Evolutionary conservation across 2,888 invertebrate genomes (phyloP).

Genomic region (Ptycholaimellus sp.): DNA sequence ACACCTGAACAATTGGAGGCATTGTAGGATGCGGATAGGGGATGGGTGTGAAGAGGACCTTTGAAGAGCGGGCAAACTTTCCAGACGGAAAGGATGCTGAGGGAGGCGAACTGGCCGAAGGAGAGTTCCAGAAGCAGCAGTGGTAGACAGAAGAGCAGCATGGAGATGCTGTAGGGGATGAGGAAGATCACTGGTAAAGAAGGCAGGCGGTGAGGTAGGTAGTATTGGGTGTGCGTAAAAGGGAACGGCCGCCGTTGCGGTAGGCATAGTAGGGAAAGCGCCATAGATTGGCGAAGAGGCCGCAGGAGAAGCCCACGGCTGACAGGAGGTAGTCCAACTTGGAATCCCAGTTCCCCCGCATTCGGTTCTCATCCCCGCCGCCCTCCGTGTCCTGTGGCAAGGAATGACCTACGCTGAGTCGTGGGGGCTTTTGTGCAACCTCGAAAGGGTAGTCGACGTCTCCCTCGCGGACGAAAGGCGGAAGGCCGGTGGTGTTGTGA

Average conservation of each 20-base stretch:
- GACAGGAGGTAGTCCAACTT: constrained; percentile 34
- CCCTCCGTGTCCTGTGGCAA: constrained; percentile 15
- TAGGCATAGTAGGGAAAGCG: constrained; percentile 36
- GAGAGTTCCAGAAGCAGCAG: constrained; percentile 62
- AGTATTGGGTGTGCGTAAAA: neutral
- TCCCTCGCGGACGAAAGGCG: constrained; percentile 17
- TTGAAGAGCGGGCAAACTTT: constrained; percentile 52
- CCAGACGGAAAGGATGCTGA: constrained; percentile 51
- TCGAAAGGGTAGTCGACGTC: constrained; percentile 25
- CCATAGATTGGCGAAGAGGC: constrained; percentile 39
- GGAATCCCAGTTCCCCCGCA: constrained; percentile 32
- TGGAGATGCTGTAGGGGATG: constrained; percentile 52
- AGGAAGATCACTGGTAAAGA: constrained; percentile 37
- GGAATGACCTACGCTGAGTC: no score
- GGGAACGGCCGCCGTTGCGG: constrained; percentile 15
- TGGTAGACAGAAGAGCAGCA: constrained; percentile 54
- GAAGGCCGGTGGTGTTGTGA: constrained; percentile 12
- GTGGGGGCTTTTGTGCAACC: no score
- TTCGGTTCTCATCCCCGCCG: constrained; percentile 29
- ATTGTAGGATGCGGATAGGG: constrained; percentile 1
- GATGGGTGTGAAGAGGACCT: constrained; percentile 22
- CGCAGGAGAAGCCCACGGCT: constrained; percentile 33
- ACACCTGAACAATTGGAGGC: constrained; percentile 25
- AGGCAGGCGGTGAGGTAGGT: neutral
- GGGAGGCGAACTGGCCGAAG: constrained; percentile 52